Conservation (phyloP, 2,797 vertebrate genomes). For the Rallus crepitans region DNA sequence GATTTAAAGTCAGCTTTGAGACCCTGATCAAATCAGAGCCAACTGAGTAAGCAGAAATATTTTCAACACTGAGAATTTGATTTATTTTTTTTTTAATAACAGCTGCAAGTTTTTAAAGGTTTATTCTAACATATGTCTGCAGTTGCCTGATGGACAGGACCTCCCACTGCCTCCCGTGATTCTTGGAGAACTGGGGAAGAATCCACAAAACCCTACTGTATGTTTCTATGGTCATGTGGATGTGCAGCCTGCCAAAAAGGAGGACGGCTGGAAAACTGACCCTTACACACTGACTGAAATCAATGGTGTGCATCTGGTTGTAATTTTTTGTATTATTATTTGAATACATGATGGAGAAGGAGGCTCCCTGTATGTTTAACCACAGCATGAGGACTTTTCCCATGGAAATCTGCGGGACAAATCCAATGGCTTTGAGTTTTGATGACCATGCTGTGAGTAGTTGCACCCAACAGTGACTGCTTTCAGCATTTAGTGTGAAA, state of each 20-base stretch:
- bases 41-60: neutral
- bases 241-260: slow-evolving; percentile 80
- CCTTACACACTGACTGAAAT: slow-evolving; percentile 78
- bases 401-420: neutral
- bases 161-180: slow-evolving; percentile 77
- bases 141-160: slow-evolving; percentile 73
- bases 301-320: slow-evolving; percentile 59
- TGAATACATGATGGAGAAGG: accelerated
- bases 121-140: neutral
- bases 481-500: neutral
- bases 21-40: neutral
- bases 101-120: neutral
- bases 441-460: neutral
- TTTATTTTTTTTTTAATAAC: neutral
- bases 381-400: neutral
- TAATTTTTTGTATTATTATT: neutral
- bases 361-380: neutral
- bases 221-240: slow-evolving; percentile 85
- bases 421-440: neutral
- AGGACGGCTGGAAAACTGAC: slow-evolving; percentile 79
- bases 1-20: neutral
- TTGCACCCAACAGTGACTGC: neutral
- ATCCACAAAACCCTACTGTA: slow-evolving; percentile 75
- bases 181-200: slow-evolving; percentile 75
- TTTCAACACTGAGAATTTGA: neutral